These are phyloP conservation scores for Microplitis demolitor DNA, from an alignment of 1,140 invertebrate genomes.

Conservation along the genomic window DNA sequence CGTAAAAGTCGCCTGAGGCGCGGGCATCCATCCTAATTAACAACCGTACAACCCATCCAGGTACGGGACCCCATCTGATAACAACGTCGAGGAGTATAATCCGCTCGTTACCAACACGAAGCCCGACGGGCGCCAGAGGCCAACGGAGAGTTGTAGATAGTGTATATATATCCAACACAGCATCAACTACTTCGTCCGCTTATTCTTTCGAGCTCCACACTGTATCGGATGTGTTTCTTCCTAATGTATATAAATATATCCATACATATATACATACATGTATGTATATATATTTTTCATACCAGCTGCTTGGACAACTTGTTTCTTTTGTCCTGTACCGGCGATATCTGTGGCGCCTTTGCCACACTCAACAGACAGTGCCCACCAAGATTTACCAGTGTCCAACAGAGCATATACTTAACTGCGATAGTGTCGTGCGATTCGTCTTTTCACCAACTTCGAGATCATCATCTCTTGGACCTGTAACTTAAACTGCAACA, in stretches of 20 bases:
- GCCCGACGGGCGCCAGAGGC: constrained; percentile 29
- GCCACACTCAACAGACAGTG: neutral
- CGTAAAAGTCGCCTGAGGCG: constrained; percentile 60
- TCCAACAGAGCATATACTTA: constrained; percentile 2
- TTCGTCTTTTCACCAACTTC: neutral
- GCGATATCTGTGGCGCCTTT: constrained; percentile 1
- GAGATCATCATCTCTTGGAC: too few species aligned
- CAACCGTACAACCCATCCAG: constrained; percentile 50
- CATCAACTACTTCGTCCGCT: neutral
- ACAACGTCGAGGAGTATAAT: constrained; percentile 47
- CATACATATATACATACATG: too few species aligned
- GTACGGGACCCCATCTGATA: constrained; percentile 56
- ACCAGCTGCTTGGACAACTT: neutral
- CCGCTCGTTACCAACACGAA: constrained; percentile 58
- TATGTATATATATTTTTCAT: too few species aligned
- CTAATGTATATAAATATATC: neutral
- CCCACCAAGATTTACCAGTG: constrained; percentile 13
- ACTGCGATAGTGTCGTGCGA: constrained; percentile 5
- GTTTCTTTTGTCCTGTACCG: constrained; percentile 3
- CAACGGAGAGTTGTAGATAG: neutral
- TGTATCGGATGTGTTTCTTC: neutral
- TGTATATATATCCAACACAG: neutral
- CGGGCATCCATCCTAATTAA: constrained; percentile 61
- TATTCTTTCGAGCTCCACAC: neutral
- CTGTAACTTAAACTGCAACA: too few species aligned